Conservation (phyloP, 1,140 invertebrate genomes). For the Geopemphigus sp. region DNA sequence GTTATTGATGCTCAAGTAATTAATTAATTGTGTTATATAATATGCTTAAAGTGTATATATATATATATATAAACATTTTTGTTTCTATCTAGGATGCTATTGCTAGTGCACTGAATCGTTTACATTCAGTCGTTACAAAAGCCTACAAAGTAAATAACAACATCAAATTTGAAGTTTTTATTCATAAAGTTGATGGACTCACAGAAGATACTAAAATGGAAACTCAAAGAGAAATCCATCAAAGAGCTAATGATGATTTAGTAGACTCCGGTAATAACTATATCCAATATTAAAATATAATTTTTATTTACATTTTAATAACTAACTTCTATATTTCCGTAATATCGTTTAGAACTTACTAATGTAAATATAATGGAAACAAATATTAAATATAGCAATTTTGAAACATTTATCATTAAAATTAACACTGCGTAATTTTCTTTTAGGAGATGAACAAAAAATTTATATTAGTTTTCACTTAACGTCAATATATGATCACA, state of each 20-base stretch:
- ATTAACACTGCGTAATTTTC: slow-evolving; percentile 51
- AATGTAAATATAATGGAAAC: neutral
- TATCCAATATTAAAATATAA: neutral
- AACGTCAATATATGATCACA: slow-evolving; percentile 99
- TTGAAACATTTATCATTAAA: slow-evolving; percentile 46
- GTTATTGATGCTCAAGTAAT: slow-evolving; percentile 96
- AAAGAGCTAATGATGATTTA: slow-evolving; percentile 92
- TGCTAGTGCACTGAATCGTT: slow-evolving; percentile 88
- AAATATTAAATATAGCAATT: too few relatives aligned
- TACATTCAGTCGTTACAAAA: slow-evolving; percentile 88
- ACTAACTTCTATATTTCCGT: neutral
- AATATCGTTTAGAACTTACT: neutral
- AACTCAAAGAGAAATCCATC: slow-evolving; percentile 96
- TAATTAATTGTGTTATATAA: slow-evolving; percentile 2
- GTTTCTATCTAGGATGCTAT: slow-evolving; percentile 79
- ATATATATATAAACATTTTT: neutral
- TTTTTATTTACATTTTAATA: neutral
- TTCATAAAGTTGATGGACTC: slow-evolving; percentile 98
- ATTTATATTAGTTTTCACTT: slow-evolving; percentile 93
- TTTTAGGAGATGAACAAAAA: slow-evolving; percentile 67
- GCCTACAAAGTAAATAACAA: slow-evolving; percentile 94
- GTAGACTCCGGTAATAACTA: slow-evolving; percentile 72
- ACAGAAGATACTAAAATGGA: slow-evolving; percentile 99
- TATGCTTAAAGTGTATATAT: neutral
- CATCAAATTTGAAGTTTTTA: slow-evolving; percentile 98